Percentiles rank a stretch among this genome's conserved stretches.
Evolutionary conservation across 2,113 vertebrate species (phyloP).

Genomic region (Chrysochloris asiatica): DNA sequence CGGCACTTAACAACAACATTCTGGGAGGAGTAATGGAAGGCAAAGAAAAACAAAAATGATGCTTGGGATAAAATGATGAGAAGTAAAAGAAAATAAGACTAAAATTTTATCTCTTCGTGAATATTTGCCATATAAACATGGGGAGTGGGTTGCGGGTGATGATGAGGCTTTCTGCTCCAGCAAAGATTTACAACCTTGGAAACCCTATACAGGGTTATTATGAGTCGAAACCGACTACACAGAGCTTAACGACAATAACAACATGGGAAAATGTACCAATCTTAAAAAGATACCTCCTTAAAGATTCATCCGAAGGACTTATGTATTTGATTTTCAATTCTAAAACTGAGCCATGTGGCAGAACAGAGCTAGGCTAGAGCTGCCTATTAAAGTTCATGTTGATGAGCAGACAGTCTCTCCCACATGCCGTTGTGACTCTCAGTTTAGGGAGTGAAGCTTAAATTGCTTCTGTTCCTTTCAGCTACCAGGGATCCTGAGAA

Average conservation of each 20-base stretch:
- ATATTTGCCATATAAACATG: background rate
- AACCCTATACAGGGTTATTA: too few species aligned
- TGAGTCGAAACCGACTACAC: too few species aligned
- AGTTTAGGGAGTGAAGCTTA: background rate
- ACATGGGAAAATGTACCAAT: background rate
- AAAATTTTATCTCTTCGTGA: background rate
- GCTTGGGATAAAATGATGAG: background rate
- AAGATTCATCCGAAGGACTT: background rate
- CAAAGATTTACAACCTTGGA: too few species aligned
- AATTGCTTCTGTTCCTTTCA: background rate
- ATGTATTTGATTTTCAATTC: background rate
- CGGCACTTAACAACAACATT: too few species aligned
- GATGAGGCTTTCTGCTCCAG: too few species aligned
- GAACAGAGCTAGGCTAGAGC: background rate
- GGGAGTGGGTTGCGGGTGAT: too few species aligned
- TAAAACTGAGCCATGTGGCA: background rate
- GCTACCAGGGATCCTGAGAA: background rate
- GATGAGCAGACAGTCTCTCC: too few species aligned
- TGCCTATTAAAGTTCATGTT: background rate
- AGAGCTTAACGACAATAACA: too few species aligned
- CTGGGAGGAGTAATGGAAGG: conserved; percentile 43
- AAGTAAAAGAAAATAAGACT: background rate
- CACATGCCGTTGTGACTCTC: background rate
- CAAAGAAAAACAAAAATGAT: conserved; percentile 26
- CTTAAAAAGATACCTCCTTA: background rate